Percentiles rank a stretch among this genome's conserved stretches.
Conservation (phyloP, 2,888 invertebrate species). For the Macrosiphum euphorbiae region DNA sequence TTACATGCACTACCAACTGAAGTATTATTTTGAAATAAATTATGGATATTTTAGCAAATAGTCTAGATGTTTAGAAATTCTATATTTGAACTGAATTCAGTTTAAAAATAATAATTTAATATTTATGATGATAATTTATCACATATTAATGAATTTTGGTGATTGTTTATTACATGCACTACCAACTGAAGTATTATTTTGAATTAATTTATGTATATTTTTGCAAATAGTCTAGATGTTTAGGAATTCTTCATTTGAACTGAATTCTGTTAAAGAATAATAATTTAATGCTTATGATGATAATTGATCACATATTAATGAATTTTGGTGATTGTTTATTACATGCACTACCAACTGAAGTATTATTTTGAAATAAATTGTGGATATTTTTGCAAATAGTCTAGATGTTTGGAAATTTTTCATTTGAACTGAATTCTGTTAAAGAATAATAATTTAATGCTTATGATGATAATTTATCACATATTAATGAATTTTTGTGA, state of each 20-base stretch:
- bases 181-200: slow-evolving; percentile 49
- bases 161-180: slow-evolving; percentile 54
- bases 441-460: background rate
- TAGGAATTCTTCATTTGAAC: too few species aligned
- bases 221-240: too few species aligned
- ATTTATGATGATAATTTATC: too few species aligned
- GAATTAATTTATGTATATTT: too few species aligned
- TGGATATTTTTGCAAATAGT: background rate
- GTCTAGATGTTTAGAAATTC: too few species aligned
- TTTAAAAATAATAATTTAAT: too few species aligned
- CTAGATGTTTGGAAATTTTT: background rate
- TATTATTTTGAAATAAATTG: slow-evolving; percentile 4
- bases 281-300: slow-evolving; percentile 8
- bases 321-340: slow-evolving; percentile 40
- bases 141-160: background rate
- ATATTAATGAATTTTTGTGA: slow-evolving; percentile 14
- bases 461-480: background rate
- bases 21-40: too few species aligned
- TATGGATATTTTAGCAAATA: too few species aligned
- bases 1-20: slow-evolving; percentile 46
- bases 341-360: slow-evolving; percentile 59
- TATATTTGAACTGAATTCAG: too few species aligned
- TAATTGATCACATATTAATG: background rate
- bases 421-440: background rate
- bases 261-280: too few species aligned